These are phyloP conservation scores for Amblyjoppa fuscipennis DNA, from an alignment of 2,888 invertebrate species.

Conservation along the genomic window DNA sequence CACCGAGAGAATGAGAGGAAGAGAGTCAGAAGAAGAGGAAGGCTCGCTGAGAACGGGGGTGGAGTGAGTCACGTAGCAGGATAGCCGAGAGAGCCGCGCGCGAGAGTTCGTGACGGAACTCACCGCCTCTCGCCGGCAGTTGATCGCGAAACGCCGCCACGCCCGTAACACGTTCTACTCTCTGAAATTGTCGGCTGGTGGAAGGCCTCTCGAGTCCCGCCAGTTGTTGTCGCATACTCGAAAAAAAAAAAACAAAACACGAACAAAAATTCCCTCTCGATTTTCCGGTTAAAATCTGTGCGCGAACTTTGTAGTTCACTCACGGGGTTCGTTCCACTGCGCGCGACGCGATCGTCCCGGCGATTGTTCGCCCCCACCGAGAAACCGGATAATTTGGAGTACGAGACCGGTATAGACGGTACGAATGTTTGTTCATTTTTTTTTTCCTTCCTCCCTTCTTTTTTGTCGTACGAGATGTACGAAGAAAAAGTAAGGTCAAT, in stretches of 20 bases:
- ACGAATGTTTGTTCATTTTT: constrained; percentile 15
- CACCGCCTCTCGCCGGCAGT: constrained; percentile 78
- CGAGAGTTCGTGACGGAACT: constrained; percentile 78
- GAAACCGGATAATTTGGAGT: constrained; percentile 4
- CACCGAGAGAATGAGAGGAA: neutral
- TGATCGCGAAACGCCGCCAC: constrained; percentile 85
- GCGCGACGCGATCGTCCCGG: neutral
- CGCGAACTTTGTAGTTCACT: neutral
- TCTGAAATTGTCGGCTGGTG: constrained; percentile 36
- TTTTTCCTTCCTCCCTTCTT: neutral
- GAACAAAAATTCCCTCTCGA: neutral
- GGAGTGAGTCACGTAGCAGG: constrained; percentile 80
- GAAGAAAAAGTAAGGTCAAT: no score
- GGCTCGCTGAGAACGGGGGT: constrained; percentile 74
- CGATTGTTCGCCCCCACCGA: neutral
- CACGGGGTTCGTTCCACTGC: neutral
- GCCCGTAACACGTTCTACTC: constrained; percentile 78
- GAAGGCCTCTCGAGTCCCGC: neutral
- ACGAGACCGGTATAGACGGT: constrained; percentile 27
- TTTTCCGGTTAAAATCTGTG: neutral
- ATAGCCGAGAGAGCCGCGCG: constrained; percentile 77
- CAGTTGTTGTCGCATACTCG: neutral
- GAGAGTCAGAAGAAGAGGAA: constrained; percentile 36
- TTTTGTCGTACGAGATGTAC: neutral
- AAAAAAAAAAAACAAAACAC: neutral